phyloP scores from a whole-genome alignment of 1,140 invertebrate species.

The Drosophila teissieri region DNA sequence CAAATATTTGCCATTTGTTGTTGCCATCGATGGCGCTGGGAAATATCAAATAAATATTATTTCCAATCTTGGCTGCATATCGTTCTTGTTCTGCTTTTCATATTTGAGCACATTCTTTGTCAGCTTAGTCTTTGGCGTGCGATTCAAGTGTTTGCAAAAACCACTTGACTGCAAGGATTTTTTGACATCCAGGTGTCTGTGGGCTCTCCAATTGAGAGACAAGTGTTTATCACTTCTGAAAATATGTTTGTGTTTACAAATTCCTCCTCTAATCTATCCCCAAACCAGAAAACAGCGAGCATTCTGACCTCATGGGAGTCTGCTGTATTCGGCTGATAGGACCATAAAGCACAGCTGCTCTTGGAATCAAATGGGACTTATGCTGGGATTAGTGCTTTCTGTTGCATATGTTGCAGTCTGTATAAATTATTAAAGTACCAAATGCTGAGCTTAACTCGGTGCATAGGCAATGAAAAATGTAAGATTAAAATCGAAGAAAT shows the following conservation, averaged over 20 bases:
- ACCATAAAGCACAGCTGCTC: slow-evolving; percentile 56
- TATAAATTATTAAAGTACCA: slow-evolving; percentile 37
- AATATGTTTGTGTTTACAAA: slow-evolving; percentile 24
- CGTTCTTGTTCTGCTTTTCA: slow-evolving; percentile 42
- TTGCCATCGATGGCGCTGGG: slow-evolving; percentile 41
- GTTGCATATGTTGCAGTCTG: slow-evolving; percentile 56
- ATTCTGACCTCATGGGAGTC: slow-evolving; percentile 1
- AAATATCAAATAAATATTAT: slow-evolving; percentile 83
- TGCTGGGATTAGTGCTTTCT: slow-evolving; percentile 55
- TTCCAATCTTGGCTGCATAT: slow-evolving; percentile 41
- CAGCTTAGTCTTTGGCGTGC: slow-evolving; percentile 35
- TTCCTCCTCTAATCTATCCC: slow-evolving; percentile 32
- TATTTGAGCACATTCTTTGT: slow-evolving; percentile 42
- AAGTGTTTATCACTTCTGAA: slow-evolving; percentile 42
- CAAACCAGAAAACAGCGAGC: slow-evolving; percentile 3
- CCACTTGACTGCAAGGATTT: slow-evolving; percentile 7
- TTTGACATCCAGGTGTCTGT: slow-evolving; percentile 29
- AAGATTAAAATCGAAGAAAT: too few relatives aligned
- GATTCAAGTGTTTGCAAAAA: slow-evolving; percentile 23
- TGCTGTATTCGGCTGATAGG: slow-evolving; percentile 2
- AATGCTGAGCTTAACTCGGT: slow-evolving; percentile 13
- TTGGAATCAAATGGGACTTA: slow-evolving; percentile 50
- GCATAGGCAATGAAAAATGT: neutral
- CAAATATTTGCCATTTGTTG: slow-evolving; percentile 58
- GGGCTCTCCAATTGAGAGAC: slow-evolving; percentile 39